Conservation (phyloP, 1,140 invertebrate genomes). For the Zaprionus lachaisei region DNA sequence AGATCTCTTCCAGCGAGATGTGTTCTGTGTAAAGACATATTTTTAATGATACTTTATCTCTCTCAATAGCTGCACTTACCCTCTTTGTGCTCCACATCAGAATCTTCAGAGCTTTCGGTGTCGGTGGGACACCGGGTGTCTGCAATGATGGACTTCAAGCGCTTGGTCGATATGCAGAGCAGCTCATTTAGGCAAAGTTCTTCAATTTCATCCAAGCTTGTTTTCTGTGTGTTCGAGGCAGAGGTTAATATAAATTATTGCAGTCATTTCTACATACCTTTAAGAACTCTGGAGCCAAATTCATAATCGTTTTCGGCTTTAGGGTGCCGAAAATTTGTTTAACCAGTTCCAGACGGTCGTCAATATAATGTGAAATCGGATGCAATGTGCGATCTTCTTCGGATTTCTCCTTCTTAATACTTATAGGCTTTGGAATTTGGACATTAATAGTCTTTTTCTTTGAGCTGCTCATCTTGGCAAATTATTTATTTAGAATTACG, state of each 20-base stretch:
- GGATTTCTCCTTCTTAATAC: constrained; percentile 76
- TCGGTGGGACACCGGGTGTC: constrained; percentile 86
- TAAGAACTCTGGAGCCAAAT: constrained; percentile 87
- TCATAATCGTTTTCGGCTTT: constrained; percentile 87
- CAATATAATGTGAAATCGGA: constrained; percentile 86
- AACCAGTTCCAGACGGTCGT: constrained; percentile 88
- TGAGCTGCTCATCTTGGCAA: constrained; percentile 60
- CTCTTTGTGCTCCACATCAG: constrained; percentile 82
- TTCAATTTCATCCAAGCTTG: constrained; percentile 87
- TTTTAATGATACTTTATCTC: not conserved
- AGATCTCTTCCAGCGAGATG: constrained; percentile 87
- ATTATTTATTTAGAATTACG: not conserved
- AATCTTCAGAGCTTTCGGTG: constrained; percentile 85
- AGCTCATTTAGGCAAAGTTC: constrained; percentile 88
- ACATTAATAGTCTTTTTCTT: constrained; percentile 59
- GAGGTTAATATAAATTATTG: not conserved
- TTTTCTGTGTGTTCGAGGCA: constrained; percentile 67
- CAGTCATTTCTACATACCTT: constrained; percentile 45
- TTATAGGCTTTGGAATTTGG: constrained; percentile 79
- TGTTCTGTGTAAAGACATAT: constrained; percentile 82
- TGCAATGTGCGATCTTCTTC: constrained; percentile 77
- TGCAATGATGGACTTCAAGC: constrained; percentile 86
- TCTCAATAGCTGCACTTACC: constrained; percentile 44
- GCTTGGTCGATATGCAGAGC: constrained; percentile 86
- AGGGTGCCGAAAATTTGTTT: constrained; percentile 87